Percentiles rank a stretch among this genome's conserved stretches.
Evolutionary conservation across 2,888 invertebrate genomes (phyloP).

Genomic region (Tuta absoluta): DNA sequence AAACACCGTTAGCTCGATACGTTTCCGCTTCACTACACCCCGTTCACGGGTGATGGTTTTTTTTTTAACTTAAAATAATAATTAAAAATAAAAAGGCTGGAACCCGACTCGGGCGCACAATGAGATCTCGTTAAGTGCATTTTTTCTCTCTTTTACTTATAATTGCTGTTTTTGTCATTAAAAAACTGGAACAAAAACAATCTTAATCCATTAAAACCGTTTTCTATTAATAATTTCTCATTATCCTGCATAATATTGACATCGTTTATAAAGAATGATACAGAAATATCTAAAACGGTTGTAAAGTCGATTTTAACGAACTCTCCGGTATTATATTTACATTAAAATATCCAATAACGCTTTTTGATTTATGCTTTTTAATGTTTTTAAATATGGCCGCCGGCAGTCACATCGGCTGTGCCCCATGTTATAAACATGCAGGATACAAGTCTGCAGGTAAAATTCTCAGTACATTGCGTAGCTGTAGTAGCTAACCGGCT

Average conservation of each 20-base stretch:
- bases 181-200: slow-evolving; percentile 33
- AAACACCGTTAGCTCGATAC: slow-evolving; percentile 75
- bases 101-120: slow-evolving; percentile 57
- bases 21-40: slow-evolving; percentile 75
- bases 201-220: slow-evolving; percentile 35
- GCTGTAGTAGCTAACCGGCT: no score
- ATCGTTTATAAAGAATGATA: slow-evolving; percentile 9
- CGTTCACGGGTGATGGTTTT: slow-evolving; percentile 75
- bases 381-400: slow-evolving; percentile 74
- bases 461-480: no score
- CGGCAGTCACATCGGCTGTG: slow-evolving; percentile 55
- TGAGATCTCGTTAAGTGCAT: slow-evolving; percentile 67
- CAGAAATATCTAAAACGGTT: slow-evolving; percentile 4
- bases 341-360: slow-evolving; percentile 71
- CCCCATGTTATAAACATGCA: background rate
- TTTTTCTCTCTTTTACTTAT: slow-evolving; percentile 52
- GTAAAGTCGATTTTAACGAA: slow-evolving; percentile 24
- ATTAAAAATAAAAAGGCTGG: slow-evolving; percentile 64
- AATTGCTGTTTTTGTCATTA: slow-evolving; percentile 51
- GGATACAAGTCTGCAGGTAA: no score
- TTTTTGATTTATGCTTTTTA: slow-evolving; percentile 74
- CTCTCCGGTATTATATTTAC: slow-evolving; percentile 50
- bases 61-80: slow-evolving; percentile 65
- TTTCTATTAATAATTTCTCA: slow-evolving; percentile 36
- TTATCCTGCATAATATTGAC: slow-evolving; percentile 41